Evolutionary conservation across 1,140 invertebrate species (phyloP), one percentile per base, ranked within the genome.

Genomic region (Drosophila arizonae): DNA sequence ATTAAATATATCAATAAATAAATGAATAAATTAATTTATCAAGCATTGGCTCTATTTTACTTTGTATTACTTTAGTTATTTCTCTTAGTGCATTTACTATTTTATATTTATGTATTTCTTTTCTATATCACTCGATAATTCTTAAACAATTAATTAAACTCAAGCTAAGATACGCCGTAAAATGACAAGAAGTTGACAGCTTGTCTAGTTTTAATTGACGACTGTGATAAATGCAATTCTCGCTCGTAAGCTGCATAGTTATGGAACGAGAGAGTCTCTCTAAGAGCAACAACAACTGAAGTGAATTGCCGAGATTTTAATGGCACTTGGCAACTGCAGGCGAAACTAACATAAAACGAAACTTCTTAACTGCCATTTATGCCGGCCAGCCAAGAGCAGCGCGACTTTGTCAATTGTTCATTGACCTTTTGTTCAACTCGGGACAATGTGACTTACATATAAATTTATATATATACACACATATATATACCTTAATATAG

Each of bases 321-420:
- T 55, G 81, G 46, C 72, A 75, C 61, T 86, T 76, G 56, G 36
- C 74, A 72, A 72, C 67, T 76, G 57, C 64, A 28, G 36, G 51
- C 67, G 11, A 60, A 84, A 84, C 80, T 84, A 84, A 80, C 79
- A 84, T 62, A 72, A 84, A 79, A 55, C n/a, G 76, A 72, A 86
- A 86, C 71, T 81, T 87, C 76, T 76, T 72, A 81, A 81, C 81
- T 76, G 68, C 45, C 76, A 71, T 72, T 84, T 85, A 43, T 74
- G 76, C 45, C 55, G 56, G 21, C 33, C 57, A 64, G 57, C 43
- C 55, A 50, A 54, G 45, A 67, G 60, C 52, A 61, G 30, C 48
- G 26, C 55, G 66, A 77, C 63, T 78, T 87, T 81, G 78, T 76
- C 81, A 86, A 86, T 87, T 86, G 78, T 76, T 70, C 63, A 76